Conservation (phyloP, 2,113 vertebrate genomes). For the Hippocampus mohnikei region DNA sequence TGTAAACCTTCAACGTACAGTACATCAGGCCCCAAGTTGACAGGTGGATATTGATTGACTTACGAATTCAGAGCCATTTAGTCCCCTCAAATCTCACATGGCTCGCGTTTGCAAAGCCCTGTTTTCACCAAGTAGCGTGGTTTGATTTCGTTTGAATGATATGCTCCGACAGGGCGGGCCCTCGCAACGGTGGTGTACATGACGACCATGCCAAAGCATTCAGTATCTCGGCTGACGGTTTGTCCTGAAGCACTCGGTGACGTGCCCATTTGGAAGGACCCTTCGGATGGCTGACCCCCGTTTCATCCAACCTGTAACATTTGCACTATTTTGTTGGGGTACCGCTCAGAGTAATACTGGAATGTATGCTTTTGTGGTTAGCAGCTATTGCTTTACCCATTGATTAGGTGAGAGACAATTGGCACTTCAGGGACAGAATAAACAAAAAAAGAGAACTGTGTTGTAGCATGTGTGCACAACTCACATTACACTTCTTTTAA, state of each 20-base stretch:
- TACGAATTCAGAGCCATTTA: slow-evolving; percentile 48
- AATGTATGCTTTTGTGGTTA: too few species aligned
- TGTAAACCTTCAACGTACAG: slow-evolving; percentile 32
- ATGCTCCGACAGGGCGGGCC: neutral
- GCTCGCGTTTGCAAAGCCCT: slow-evolving; percentile 25
- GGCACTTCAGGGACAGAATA: neutral
- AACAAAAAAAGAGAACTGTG: neutral
- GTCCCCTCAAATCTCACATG: slow-evolving; percentile 30
- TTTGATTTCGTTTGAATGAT: neutral
- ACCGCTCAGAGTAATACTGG: too few species aligned
- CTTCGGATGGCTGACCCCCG: too few species aligned
- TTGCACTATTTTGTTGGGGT: neutral
- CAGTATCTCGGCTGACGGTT: too few species aligned
- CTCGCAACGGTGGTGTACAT: too few species aligned
- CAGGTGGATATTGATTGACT: slow-evolving; percentile 47
- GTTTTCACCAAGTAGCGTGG: neutral
- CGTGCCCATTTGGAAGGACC: too few species aligned
- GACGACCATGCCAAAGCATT: too few species aligned
- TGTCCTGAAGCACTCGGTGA: too few species aligned
- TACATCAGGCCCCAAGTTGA: slow-evolving; percentile 27
- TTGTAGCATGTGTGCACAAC: too few species aligned
- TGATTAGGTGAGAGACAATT: neutral
- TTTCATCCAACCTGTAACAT: neutral
- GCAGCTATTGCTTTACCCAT: too few species aligned
- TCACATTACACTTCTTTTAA: neutral